Evolutionary conservation across 2,888 invertebrate species (phyloP), one percentile per base, ranked within the genome.

Genomic region (Zonitis immaculata): DNA sequence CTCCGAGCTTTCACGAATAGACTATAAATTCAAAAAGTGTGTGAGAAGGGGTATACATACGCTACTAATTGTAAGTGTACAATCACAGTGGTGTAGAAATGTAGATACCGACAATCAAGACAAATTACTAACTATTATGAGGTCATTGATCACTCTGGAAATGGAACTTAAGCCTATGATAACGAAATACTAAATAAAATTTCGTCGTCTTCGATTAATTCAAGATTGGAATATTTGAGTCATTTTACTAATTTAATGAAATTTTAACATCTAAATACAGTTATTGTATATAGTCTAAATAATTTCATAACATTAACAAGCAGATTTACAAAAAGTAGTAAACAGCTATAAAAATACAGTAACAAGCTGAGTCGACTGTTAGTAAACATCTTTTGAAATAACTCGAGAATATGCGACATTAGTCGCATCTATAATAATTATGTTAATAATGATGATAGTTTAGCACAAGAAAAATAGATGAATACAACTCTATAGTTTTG

Each of bases 101-200:
- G n/a, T n/a, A 62, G 62, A 66, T 66, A 64, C 64, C 64, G 60
- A 58, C 64, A 67, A 68, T 66, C 67, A 66, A 66, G 66, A 68
- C 65, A 67, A 68, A 68, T 68, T 64, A 68, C 65, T 65, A 60
- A 64, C 64, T 66, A 68, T 66, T 66, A 64, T 62, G 60, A 62
- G 53, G 59, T 61, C 63, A 65, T 68, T 68, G 64, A 64, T 67
- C 67, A 67, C 59, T 18, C 60, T 53, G 60, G 56, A 54, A 58
- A 55, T 51, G 54, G 49, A 51, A 47, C 53, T 52, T 50, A 54
- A 51, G 51, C 57, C 55, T 54, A 48, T 45, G 52, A 35, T 54
- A 54, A 58, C 49, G 52, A 46, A 30, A 42, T 46, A 39, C n/a
- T n/a, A n/a, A n/a, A n/a, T n/a, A n/a, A n/a, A n/a, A n/a, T n/a